Percentiles rank a stretch among this genome's conserved stretches.
Conservation (phyloP, 1,140 invertebrate genomes). For the Camponotus vicinus region DNA sequence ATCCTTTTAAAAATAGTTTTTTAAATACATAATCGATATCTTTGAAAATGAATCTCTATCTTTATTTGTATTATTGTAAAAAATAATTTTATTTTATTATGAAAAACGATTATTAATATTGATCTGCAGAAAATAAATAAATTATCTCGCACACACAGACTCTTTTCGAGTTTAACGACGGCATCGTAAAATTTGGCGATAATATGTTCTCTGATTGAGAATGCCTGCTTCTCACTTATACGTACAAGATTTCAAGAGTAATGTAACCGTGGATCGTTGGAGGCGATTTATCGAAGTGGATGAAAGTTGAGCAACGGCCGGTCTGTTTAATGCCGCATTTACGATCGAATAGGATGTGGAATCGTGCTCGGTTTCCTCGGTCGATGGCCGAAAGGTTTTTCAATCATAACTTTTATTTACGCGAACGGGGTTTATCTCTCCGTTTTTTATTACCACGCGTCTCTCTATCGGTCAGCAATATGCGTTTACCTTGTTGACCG, state of each 20-base stretch:
- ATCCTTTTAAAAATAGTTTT: background rate
- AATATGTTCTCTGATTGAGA: constrained; percentile 26
- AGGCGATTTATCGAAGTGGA: constrained; percentile 41
- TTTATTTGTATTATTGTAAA: background rate
- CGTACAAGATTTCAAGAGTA: constrained; percentile 42
- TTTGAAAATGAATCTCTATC: background rate
- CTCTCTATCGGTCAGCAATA: constrained; percentile 5
- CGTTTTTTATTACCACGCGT: constrained; percentile 38
- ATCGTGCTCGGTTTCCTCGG: constrained; percentile 49
- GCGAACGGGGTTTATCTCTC: constrained; percentile 50
- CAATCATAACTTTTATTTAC: constrained; percentile 64
- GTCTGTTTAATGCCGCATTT: constrained; percentile 46
- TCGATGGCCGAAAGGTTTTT: constrained; percentile 51
- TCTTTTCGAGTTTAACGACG: background rate
- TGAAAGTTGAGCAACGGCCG: constrained; percentile 45
- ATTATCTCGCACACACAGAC: background rate
- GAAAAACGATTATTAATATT: background rate
- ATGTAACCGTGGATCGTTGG: constrained; percentile 34
- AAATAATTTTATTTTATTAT: background rate
- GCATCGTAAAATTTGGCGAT: constrained; percentile 17
- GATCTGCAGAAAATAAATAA: background rate
- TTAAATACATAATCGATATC: background rate
- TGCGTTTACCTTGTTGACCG: constrained; percentile 32
- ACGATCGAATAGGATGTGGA: constrained; percentile 53
- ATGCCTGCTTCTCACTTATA: constrained; percentile 15